Conservation (phyloP, 2,888 invertebrate genomes). For the Aplocera efformata region DNA sequence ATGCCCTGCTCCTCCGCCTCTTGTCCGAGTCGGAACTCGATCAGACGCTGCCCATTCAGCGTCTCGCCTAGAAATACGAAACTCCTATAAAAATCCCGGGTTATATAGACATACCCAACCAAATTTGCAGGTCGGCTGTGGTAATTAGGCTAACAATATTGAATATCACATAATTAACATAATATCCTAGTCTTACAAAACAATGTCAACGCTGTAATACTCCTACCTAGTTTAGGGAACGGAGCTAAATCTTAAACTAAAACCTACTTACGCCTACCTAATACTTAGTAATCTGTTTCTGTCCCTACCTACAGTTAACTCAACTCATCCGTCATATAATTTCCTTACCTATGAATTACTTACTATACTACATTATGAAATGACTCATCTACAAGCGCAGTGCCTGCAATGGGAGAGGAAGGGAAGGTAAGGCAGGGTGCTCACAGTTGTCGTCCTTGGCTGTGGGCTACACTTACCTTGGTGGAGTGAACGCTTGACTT, state of each 20-base stretch:
- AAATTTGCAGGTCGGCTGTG: too few relatives aligned
- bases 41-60: constrained; percentile 90
- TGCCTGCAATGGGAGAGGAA: constrained; percentile 32
- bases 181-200: too few relatives aligned
- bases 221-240: too few relatives aligned
- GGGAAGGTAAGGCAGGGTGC: constrained; percentile 42
- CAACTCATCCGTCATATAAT: not conserved
- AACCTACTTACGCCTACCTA: not conserved
- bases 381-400: constrained; percentile 53
- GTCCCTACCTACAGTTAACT: constrained; percentile 3
- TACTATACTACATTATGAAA: constrained; percentile 50
- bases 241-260: not conserved
- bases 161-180: too few relatives aligned
- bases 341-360: constrained; percentile 31
- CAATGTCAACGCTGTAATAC: too few relatives aligned
- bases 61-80: constrained; percentile 83
- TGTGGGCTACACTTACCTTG: constrained; percentile 61
- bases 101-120: too few relatives aligned
- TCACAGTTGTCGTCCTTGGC: constrained; percentile 66
- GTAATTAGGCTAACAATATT: too few relatives aligned
- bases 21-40: constrained; percentile 90
- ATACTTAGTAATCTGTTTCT: not conserved
- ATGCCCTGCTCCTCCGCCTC: constrained; percentile 75
- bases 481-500: constrained; percentile 40
- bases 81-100: not conserved